Evolutionary conservation across 2,113 vertebrate species (phyloP).

Genomic region (Hyaena hyaena): DNA sequence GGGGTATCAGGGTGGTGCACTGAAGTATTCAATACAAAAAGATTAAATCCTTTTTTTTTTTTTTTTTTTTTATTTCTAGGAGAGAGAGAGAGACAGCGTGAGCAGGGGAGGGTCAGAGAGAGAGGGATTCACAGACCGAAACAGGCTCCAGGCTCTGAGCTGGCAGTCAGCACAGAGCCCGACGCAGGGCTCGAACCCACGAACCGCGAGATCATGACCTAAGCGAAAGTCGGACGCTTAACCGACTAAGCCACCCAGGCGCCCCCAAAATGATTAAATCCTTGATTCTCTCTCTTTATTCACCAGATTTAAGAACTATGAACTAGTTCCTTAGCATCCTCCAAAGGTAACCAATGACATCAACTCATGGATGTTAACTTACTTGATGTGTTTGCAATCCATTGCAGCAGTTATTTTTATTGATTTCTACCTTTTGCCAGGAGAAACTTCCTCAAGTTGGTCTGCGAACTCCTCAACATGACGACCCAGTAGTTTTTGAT

Average conservation of each 20-base stretch:
- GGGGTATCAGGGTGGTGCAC: background rate
- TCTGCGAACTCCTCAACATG: background rate
- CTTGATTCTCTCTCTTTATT: background rate
- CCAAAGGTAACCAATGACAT: background rate
- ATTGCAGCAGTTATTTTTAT: background rate
- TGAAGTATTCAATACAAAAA: background rate
- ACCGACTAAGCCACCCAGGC: no score
- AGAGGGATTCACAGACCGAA: no score
- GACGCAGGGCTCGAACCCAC: no score
- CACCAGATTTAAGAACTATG: background rate
- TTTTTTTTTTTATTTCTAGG: no score
- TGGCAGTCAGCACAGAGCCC: no score
- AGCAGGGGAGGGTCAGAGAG: no score
- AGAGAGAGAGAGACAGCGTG: no score
- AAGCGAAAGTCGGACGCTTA: no score
- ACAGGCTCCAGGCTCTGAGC: no score
- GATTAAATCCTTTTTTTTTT: background rate
- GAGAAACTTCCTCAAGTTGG: background rate
- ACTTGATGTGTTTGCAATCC: background rate
- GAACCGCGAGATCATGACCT: no score
- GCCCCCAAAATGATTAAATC: background rate
- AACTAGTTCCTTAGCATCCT: background rate
- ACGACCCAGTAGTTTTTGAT: background rate
- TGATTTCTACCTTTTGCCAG: background rate
- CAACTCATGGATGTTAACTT: background rate